Base-by-base conservation (phyloP, 2,113 vertebrate species). In the Prietella phreatophila region DNA sequence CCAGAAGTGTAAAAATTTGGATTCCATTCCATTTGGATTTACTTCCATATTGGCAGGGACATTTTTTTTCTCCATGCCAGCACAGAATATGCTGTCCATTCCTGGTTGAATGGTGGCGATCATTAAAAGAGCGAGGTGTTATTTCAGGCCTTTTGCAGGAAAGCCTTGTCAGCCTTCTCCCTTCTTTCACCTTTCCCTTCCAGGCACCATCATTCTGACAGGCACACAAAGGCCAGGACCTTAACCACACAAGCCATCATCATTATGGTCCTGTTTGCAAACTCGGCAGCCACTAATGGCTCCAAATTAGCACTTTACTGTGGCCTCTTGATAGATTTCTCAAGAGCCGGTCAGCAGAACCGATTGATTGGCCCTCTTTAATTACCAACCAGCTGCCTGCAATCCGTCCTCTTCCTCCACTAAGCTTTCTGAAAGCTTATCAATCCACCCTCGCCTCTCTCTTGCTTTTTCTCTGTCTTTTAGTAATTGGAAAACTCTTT, bases 301-400 rank as follows among this genome's bases (percentile, higher is more conserved):
- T 95, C 91, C 94, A 95, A 95, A 96, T 96, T 94, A 96, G 94
- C 94, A 92, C 95, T 95, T 94, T 95, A 93, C 92, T 91, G 88
- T 90, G 93, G 94, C 93, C 92, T 93, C 94, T 94, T 92, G 87
- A 96, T 94, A 93, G 95, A 94, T 94, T 95, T 95, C 93, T 95
- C 93, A 93, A 92, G 93, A 95, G 95, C 91, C 58, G 85, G 94
- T 94, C 94, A 93, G 93, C 93, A 90, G 92, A 91, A 89, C 92
- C 90, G 93, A 96, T 96, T 96, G 95, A 96, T 96, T 85, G 89
- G 91, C 93, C 89, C 90, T 94, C 92, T 95, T 95, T 95, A 95
- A 95, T 96, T 95, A 95, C 92, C 92, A 93, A 90, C 93, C 92
- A 93, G 92, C 93, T 92, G 90, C 91, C 90, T 89, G 90, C 91